Conservation (phyloP, 2,113 vertebrate species). For the Cacatua alba region DNA sequence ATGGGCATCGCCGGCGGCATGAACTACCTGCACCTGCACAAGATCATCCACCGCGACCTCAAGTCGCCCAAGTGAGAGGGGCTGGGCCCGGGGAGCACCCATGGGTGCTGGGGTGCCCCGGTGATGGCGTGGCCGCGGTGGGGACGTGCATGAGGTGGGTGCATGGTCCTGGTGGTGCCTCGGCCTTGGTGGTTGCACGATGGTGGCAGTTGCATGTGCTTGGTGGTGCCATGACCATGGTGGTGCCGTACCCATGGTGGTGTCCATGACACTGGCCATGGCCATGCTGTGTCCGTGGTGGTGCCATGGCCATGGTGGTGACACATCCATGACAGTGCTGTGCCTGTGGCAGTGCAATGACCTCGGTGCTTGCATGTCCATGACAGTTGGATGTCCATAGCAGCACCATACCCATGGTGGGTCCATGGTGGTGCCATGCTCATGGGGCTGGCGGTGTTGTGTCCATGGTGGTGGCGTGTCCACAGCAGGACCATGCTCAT, state of each 20-base stretch:
- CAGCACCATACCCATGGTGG: rapidly evolving
- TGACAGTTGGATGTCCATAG: not conserved
- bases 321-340: rapidly evolving
- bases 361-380: not conserved
- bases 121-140: rapidly evolving
- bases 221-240: rapidly evolving
- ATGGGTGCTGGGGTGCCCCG: not conserved
- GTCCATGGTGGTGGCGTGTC: rapidly evolving
- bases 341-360: not conserved
- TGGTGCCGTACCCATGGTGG: not conserved
- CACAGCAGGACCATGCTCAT: not conserved
- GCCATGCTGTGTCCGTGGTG: rapidly evolving
- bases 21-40: constrained; percentile 99
- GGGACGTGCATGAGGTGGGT: rapidly evolving
- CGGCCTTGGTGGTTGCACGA: not conserved
- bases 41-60: constrained; percentile 98
- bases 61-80: constrained; percentile 93
- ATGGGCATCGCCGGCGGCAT: constrained; percentile 98
- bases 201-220: not conserved
- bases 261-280: too few species aligned
- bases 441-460: too few species aligned
- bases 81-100: not conserved
- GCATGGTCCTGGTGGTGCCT: rapidly evolving
- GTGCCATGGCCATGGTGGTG: rapidly evolving
- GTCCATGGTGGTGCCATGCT: too few species aligned